phyloP scores from a whole-genome alignment of 2,888 invertebrate genomes.

The Apotomis betuletana region DNA sequence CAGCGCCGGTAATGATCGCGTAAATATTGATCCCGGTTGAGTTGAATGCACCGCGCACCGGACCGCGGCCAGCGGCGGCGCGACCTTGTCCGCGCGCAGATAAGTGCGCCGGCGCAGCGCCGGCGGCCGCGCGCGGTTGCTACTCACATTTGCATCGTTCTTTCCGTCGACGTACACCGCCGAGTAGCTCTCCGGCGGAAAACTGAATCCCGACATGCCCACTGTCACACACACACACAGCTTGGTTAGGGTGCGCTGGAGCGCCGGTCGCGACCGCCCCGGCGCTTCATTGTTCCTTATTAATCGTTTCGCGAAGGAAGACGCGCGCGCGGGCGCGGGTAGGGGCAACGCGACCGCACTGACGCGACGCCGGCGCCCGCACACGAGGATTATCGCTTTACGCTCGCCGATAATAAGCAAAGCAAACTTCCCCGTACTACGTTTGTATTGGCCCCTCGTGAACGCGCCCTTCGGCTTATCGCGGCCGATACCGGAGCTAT shows the following conservation, averaged over 20 bases:
- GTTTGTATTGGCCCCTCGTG: constrained; percentile 59
- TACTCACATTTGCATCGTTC: constrained; percentile 72
- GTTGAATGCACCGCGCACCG: constrained; percentile 74
- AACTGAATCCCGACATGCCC: constrained; percentile 69
- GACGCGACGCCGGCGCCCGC: constrained; percentile 55
- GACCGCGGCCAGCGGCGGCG: constrained; percentile 52
- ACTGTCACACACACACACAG: constrained; percentile 49
- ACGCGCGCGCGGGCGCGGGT: constrained; percentile 48
- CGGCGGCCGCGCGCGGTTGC: constrained; percentile 52
- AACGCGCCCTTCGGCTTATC: constrained; percentile 68
- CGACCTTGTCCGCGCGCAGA: constrained; percentile 68
- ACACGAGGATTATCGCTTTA: constrained; percentile 67
- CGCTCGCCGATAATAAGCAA: constrained; percentile 68
- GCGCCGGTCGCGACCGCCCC: constrained; percentile 52
- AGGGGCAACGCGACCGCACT: constrained; percentile 54
- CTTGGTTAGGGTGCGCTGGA: constrained; percentile 50
- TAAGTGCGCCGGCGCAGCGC: constrained; percentile 57
- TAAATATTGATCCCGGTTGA: constrained; percentile 57
- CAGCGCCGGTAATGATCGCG: constrained; percentile 37
- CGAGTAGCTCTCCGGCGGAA: constrained; percentile 77
- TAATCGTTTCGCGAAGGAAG: constrained; percentile 53
- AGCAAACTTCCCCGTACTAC: constrained; percentile 66
- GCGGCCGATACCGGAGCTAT: constrained; percentile 47
- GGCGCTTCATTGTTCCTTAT: constrained; percentile 66
- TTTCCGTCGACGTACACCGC: constrained; percentile 68